Percentiles rank a stretch among this genome's conserved stretches.
These are phyloP conservation scores for Morbakka virulenta DNA, from an alignment of 30 jellyfish, hydroid and myxozoan genomes.

Conservation along the genomic window DNA sequence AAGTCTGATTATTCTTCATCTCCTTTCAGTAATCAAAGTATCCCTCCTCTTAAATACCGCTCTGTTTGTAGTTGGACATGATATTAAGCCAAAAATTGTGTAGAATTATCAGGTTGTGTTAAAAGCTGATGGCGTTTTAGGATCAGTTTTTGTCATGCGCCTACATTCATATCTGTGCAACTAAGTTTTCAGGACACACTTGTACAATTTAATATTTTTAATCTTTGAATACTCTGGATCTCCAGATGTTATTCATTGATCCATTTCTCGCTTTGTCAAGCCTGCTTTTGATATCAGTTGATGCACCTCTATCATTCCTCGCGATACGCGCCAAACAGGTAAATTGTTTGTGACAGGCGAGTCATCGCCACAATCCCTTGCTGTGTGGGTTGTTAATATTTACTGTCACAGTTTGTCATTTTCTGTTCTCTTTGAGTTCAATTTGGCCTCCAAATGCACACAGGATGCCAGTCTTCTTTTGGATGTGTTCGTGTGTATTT, in stretches of 20 bases:
- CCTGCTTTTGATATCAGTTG: background rate
- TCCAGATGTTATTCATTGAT: background rate
- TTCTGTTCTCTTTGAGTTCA: background rate
- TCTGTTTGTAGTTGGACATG: background rate
- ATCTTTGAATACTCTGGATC: background rate
- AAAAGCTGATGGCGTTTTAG: background rate
- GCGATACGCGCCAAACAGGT: background rate
- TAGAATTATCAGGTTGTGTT: background rate
- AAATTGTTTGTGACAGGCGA: background rate
- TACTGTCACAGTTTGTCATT: background rate
- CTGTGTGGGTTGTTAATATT: background rate
- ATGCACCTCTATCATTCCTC: background rate
- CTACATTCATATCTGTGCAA: background rate
- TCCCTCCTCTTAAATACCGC: background rate
- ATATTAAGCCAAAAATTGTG: too few species aligned
- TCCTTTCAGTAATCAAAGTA: background rate
- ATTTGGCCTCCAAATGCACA: background rate
- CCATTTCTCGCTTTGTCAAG: background rate
- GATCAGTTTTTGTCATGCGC: background rate
- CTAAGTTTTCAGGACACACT: background rate
- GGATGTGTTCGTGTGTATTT: background rate
- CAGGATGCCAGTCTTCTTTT: background rate
- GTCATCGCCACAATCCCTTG: background rate
- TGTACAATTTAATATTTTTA: background rate
- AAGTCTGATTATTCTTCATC: background rate